These are phyloP conservation scores for Thalassoma bifasciatum DNA, from an alignment of 2,113 vertebrate genomes.

Conservation along the genomic window DNA sequence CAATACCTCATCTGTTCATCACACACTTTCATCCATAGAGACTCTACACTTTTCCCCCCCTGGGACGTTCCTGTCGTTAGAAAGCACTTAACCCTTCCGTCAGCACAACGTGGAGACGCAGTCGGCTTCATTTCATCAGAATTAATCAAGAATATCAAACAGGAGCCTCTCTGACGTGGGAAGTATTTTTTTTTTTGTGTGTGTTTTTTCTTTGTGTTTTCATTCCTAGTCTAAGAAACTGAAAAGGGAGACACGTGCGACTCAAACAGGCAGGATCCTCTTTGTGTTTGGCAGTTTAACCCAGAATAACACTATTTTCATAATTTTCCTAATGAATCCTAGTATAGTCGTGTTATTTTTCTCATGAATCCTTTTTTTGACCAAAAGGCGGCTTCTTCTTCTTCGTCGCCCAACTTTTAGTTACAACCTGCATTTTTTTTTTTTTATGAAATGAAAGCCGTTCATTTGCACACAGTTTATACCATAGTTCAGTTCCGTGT, in stretches of 20 bases:
- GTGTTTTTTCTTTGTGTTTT: slow-evolving; percentile 70
- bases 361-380: slow-evolving; percentile 41
- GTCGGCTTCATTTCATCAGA: slow-evolving; percentile 12
- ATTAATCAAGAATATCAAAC: slow-evolving; percentile 1
- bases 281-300: slow-evolving; percentile 86
- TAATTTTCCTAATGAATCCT: slow-evolving; percentile 90
- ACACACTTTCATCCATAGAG: slow-evolving; percentile 79
- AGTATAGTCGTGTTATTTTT: slow-evolving; percentile 82
- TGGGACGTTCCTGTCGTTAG: slow-evolving; percentile 17
- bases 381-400: slow-evolving; percentile 52
- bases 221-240: slow-evolving; percentile 83
- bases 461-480: slow-evolving; percentile 63
- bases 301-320: slow-evolving; percentile 61
- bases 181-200: slow-evolving; percentile 22
- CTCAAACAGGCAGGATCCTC: slow-evolving; percentile 61
- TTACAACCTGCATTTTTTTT: slow-evolving; percentile 5
- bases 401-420: slow-evolving; percentile 1
- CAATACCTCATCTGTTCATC: slow-evolving; percentile 98
- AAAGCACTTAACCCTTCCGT: slow-evolving; percentile 55
- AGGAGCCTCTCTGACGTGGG: slow-evolving; percentile 22
- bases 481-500: slow-evolving; percentile 35
- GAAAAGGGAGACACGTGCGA: slow-evolving; percentile 82
- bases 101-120: slow-evolving; percentile 25
- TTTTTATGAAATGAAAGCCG: slow-evolving; percentile 31
- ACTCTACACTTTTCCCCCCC: slow-evolving; percentile 63